A percentile compares a stretch with the other conserved stretches of the same genome.
These are phyloP conservation scores for Camponotus pennsylvanicus DNA, from an alignment of 1,140 invertebrate species.

Conservation along the genomic window DNA sequence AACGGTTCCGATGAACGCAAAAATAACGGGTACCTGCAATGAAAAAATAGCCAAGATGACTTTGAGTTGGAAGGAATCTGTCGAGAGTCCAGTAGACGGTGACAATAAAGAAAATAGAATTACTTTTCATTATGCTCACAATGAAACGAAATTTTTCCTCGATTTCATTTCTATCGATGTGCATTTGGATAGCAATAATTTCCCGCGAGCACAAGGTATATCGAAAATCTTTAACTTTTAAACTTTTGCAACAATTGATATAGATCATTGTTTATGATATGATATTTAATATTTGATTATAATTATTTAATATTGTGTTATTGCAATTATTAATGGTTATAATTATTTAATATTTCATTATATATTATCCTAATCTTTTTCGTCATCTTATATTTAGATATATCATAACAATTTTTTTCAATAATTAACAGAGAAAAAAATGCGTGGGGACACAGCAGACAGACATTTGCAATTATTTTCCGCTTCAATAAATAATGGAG, in stretches of 20 bases:
- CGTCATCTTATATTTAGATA: slow-evolving; percentile 12
- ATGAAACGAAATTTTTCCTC: not conserved
- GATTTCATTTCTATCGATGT: slow-evolving; percentile 6
- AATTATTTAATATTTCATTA: slow-evolving; percentile 8
- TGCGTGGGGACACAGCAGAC: not conserved
- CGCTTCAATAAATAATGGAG: not conserved
- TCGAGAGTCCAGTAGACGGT: not conserved
- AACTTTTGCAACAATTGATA: not conserved
- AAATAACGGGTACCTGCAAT: not conserved
- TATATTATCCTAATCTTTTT: not conserved
- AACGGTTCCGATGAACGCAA: slow-evolving; percentile 1
- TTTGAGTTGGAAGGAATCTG: slow-evolving; percentile 3
- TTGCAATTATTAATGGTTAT: no score
- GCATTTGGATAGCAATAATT: slow-evolving; percentile 5
- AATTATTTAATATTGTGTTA: not conserved
- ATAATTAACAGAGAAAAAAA: slow-evolving; percentile 21
- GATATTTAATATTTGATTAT: not conserved
- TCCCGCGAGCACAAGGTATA: not conserved
- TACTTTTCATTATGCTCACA: not conserved
- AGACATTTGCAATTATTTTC: not conserved
- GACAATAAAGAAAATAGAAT: slow-evolving; percentile 20
- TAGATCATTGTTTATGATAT: not conserved
- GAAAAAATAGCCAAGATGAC: not conserved
- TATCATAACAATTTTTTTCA: not conserved
- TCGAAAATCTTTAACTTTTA: not conserved